Conservation (phyloP, 2,888 invertebrate genomes). For the Hoplodrina ambigua region DNA sequence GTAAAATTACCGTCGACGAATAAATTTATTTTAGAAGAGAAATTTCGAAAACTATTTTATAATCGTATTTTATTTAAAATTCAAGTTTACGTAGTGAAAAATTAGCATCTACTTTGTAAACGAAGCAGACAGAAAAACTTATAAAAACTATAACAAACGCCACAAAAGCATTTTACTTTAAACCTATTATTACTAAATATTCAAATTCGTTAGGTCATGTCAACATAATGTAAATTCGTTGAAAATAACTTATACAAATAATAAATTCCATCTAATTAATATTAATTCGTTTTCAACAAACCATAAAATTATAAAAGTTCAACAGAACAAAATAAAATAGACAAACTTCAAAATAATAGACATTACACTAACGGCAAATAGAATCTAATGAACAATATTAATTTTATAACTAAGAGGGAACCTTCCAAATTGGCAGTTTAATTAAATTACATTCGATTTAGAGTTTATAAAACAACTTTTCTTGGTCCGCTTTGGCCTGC, state of each 20-base stretch:
- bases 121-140: conserved; percentile 4
- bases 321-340: conserved; percentile 37
- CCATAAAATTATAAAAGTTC: conserved; percentile 49
- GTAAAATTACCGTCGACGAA: neutral
- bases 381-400: conserved; percentile 17
- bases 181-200: conserved; percentile 15
- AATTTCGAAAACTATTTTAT: conserved; percentile 9
- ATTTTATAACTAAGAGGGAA: conserved; percentile 5
- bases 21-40: neutral
- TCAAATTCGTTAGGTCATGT: conserved; percentile 35
- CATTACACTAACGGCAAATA: conserved; percentile 19
- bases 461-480: conserved; percentile 24
- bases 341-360: conserved; percentile 48
- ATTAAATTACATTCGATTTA: conserved; percentile 33
- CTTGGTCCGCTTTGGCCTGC: conserved; percentile 58
- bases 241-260: conserved; percentile 44
- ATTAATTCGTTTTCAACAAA: conserved; percentile 57
- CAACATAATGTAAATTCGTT: conserved; percentile 40
- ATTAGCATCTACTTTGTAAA: conserved; percentile 12
- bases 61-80: neutral
- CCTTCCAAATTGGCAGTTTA: conserved; percentile 12
- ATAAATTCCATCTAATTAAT: conserved; percentile 43
- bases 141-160: conserved; percentile 4
- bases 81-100: conserved; percentile 6
- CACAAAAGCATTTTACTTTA: conserved; percentile 14